Base-by-base conservation (phyloP, 2,113 vertebrate genomes). In the Polypterus senegalus region DNA sequence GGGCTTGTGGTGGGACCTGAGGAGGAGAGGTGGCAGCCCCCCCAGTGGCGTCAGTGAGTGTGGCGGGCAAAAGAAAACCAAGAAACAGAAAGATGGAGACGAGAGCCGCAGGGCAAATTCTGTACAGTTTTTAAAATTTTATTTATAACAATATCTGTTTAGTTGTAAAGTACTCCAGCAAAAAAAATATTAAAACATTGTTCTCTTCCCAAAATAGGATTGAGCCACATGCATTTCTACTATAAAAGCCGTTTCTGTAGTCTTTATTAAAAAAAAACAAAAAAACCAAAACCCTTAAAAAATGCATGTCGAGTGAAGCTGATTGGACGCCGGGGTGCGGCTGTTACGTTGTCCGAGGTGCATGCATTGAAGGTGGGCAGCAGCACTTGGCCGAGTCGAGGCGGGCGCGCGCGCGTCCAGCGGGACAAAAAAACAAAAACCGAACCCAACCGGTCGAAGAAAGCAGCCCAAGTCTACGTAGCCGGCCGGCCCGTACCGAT, bases 141-240 rank as follows among this genome's bases (percentile, higher is more conserved):
- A 79, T 92, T 86, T 87, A 93, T 92, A 91, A 92, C 91, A 95
- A 93, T 90, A 88, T 90, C 81, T 89, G 90, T 89, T 92, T 88
- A 91, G 86, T 90, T 90, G 88, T 88, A 93, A 92, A 93, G 89
- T 88, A 92, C 86, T 92, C 88, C 89, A 90, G 89, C 88, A 91
- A 91, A 91, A 79, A 27, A 89, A 88, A 79, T 83, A 86, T 83
- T 76, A 79, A 88, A 78, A 81, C 76, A 71, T 79, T 81, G 74
- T 72, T 65, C 65, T 79, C 79, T 83, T 76, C 81, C 70, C 76
- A 83, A 86, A 83, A 80, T 89, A 85, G 63, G 74, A 77, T 71
- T 74, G 76, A 82, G 73, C 73, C 81, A 78, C 53, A 69, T 82
- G 80, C 77, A 78, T 74, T 75, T 84, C 73, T 86, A 90, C 85